Conservation (phyloP, 1,140 invertebrate genomes). For the Leptonema lineaticorne region DNA sequence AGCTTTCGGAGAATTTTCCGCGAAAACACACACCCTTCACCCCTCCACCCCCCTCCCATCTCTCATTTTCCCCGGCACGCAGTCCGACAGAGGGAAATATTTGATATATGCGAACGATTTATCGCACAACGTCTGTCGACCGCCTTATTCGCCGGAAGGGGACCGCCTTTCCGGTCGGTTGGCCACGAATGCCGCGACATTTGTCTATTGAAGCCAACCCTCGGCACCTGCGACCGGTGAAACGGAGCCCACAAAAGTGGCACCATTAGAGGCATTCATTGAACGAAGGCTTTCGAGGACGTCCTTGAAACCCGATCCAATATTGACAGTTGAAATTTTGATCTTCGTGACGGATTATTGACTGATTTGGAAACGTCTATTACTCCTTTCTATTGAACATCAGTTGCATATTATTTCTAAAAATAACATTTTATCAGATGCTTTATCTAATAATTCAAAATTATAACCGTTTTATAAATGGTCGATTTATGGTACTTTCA, state of each 20-base stretch:
- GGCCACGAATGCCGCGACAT: conserved; percentile 19
- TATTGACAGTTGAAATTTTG: too few species aligned
- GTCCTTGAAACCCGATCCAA: too few species aligned
- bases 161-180: conserved; percentile 26
- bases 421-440: too few species aligned
- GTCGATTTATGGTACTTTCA: too few species aligned
- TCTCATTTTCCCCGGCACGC: too few species aligned
- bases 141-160: not conserved
- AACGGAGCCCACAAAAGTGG: not conserved
- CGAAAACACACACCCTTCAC: conserved; percentile 8
- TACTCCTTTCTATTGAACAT: too few species aligned
- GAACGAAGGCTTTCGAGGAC: not conserved
- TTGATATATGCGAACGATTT: conserved; percentile 33
- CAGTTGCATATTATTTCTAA: too few species aligned
- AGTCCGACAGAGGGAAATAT: conserved; percentile 21
- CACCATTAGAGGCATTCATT: not conserved
- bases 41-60: too few species aligned
- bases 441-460: too few species aligned
- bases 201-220: not conserved
- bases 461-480: too few species aligned
- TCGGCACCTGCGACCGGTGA: not conserved
- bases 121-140: conserved; percentile 11
- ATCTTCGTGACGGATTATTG: too few species aligned
- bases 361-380: too few species aligned
- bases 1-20: conserved; percentile 6